Evolutionary conservation across 2,888 invertebrate species (phyloP).

Genomic region (Catocala nupta): DNA sequence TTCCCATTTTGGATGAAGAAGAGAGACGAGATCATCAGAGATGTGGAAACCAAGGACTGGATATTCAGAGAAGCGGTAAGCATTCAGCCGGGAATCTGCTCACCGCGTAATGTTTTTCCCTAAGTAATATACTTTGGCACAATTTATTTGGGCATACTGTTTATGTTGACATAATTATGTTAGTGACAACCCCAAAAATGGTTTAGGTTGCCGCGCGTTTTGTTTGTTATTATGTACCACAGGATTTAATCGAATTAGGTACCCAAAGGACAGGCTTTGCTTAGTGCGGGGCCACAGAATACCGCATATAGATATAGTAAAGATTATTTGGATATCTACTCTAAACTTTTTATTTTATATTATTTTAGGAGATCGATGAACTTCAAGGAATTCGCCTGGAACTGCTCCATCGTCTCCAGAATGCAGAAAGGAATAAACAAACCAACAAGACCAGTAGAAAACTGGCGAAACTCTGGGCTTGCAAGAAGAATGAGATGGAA

Average conservation of each 20-base stretch:
- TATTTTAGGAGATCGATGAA: conserved; percentile 89
- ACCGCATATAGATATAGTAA: no score
- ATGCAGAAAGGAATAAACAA: conserved; percentile 82
- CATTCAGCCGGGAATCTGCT: conserved; percentile 3
- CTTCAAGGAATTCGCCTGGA: conserved; percentile 90
- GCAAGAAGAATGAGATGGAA: conserved; percentile 86
- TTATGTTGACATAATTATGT: no score
- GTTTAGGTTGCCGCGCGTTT: no score
- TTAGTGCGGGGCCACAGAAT: no score
- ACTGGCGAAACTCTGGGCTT: conserved; percentile 83
- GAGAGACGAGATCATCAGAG: conserved; percentile 89
- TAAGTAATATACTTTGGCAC: no score
- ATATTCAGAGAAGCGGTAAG: conserved; percentile 91
- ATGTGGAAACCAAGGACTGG: conserved; percentile 95
- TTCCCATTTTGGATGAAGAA: conserved; percentile 85
- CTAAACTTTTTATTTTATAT: neutral
- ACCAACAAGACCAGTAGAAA: conserved; percentile 76
- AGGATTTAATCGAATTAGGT: no score
- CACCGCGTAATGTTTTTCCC: no score
- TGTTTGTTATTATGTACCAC: no score
- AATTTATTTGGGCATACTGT: no score
- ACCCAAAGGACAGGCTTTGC: no score
- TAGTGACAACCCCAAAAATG: no score
- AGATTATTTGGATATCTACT: no score
- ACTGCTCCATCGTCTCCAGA: conserved; percentile 89